A percentile compares a stretch with the other conserved stretches of the same genome.
These are phyloP conservation scores for Mythimna albipuncta DNA, from an alignment of 2,888 invertebrate genomes.

Conservation along the genomic window DNA sequence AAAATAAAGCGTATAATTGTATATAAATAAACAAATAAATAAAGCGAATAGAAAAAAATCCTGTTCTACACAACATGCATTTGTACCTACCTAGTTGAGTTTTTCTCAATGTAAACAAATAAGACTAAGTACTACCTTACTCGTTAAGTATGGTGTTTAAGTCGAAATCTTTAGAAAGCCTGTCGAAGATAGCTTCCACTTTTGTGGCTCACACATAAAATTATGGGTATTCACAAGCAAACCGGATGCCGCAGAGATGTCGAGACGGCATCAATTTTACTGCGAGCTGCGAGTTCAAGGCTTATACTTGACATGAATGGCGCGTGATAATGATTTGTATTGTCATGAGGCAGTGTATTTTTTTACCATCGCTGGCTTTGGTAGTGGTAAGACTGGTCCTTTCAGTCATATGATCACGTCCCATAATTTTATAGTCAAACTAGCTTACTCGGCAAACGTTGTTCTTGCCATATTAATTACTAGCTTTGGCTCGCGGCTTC, in stretches of 20 bases:
- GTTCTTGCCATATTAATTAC: too few relatives aligned
- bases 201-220: constrained; percentile 46
- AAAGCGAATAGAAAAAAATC: not conserved
- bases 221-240: constrained; percentile 40
- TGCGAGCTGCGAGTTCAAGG: constrained; percentile 59
- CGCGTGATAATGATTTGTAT: constrained; percentile 31
- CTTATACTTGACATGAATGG: constrained; percentile 45
- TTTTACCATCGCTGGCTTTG: not conserved
- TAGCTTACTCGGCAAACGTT: too few relatives aligned
- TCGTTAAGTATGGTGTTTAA: constrained; percentile 49
- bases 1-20: too few relatives aligned
- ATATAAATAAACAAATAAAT: too few relatives aligned
- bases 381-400: not conserved
- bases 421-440: not conserved
- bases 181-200: constrained; percentile 47
- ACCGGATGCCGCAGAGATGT: constrained; percentile 55
- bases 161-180: constrained; percentile 68
- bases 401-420: not conserved
- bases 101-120: constrained; percentile 38
- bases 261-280: constrained; percentile 46
- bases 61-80: not conserved
- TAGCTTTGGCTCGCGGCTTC: too few relatives aligned
- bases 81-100: not conserved
- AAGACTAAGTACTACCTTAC: not conserved
- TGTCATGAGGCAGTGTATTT: constrained; percentile 3